Conservation (phyloP, 2,888 invertebrate genomes). For the Drosophila fulvimacula region DNA sequence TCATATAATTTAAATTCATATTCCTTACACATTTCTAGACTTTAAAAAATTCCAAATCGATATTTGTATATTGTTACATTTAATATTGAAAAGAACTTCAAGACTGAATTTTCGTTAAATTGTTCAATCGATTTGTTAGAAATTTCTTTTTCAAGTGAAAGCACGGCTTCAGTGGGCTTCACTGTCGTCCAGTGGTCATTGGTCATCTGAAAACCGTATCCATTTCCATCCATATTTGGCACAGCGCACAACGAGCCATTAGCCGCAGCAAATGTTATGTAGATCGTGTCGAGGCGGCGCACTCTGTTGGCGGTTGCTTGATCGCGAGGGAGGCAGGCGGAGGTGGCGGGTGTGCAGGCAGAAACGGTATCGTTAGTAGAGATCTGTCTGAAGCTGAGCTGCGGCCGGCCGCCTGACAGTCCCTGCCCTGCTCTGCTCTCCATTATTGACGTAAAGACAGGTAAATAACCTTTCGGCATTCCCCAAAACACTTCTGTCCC, state of each 20-base stretch:
- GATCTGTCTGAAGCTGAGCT: conserved; percentile 60
- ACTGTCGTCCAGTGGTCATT: conserved; percentile 34
- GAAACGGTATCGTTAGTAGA: conserved; percentile 74
- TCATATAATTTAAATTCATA: no score
- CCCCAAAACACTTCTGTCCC: conserved; percentile 45
- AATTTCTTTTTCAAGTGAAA: conserved; percentile 27
- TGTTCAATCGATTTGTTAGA: neutral
- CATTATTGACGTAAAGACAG: conserved; percentile 72
- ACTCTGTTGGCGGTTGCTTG: conserved; percentile 10
- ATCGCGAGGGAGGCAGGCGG: conserved; percentile 6
- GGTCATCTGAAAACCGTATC: conserved; percentile 21
- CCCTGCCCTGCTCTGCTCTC: conserved; percentile 37
- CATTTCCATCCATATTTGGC: conserved; percentile 63
- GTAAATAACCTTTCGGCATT: conserved; percentile 72
- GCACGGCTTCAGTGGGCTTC: conserved; percentile 4
- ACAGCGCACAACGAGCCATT: conserved; percentile 61
- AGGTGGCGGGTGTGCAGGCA: conserved; percentile 14
- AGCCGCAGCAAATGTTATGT: conserved; percentile 73
- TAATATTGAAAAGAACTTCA: no score
- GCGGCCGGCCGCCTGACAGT: conserved; percentile 31
- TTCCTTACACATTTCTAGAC: neutral
- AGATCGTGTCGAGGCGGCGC: conserved; percentile 66
- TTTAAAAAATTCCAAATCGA: neutral
- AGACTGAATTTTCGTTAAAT: neutral
- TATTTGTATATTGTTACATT: neutral